phyloP scores from a whole-genome alignment of 2,113 vertebrate genomes.

The Polyodon spathula region DNA sequence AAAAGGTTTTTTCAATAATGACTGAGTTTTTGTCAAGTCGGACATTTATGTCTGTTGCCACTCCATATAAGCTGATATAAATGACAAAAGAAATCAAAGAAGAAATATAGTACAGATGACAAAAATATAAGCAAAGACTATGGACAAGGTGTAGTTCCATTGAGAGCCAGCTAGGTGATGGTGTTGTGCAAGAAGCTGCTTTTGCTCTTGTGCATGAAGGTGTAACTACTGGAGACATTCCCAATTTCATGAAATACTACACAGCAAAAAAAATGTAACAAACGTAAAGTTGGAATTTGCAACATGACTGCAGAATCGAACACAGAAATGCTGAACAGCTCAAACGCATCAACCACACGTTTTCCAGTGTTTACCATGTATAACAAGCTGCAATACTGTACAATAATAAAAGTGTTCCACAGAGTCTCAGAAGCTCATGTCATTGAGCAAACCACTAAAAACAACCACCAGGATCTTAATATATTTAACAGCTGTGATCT shows the following conservation, averaged over 20 bases:
- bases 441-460: too few species aligned
- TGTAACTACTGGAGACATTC: neutral
- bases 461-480: too few species aligned
- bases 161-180: conserved; percentile 4
- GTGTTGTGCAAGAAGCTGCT: conserved; percentile 9
- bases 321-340: too few species aligned
- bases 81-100: conserved; percentile 21
- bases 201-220: neutral
- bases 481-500: too few species aligned
- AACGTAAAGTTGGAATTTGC: too few species aligned
- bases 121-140: neutral
- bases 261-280: too few species aligned
- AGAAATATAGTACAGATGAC: neutral
- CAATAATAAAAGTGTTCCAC: too few species aligned
- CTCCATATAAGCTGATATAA: conserved; percentile 57
- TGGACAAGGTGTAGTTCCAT: neutral
- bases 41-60: conserved; percentile 59
- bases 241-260: neutral
- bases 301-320: too few species aligned
- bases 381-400: too few species aligned
- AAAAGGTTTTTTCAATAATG: conserved; percentile 59
- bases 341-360: too few species aligned
- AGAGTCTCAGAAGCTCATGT: too few species aligned
- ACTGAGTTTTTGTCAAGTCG: conserved; percentile 56
- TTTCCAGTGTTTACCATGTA: too few species aligned